Evolutionary conservation across 2,888 invertebrate species (phyloP).

Genomic region (Dorcus hopei): DNA sequence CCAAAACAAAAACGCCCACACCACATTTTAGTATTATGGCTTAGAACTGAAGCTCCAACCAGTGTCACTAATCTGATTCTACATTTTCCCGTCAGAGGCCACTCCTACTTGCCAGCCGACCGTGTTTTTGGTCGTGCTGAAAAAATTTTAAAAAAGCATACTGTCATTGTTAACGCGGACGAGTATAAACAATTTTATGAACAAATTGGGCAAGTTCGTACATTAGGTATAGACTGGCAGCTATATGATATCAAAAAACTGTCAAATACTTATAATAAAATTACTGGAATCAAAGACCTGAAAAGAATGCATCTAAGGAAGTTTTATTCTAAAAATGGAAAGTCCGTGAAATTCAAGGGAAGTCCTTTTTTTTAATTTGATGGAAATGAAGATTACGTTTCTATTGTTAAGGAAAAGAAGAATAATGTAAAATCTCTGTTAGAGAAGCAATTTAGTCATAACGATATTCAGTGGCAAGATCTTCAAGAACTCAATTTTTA

Average conservation of each 20-base stretch:
- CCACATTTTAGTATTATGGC: constrained; percentile 9
- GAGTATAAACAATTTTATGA: constrained; percentile 8
- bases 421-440: constrained; percentile 8
- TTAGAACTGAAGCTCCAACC: constrained; percentile 8
- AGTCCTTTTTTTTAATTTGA: not conserved
- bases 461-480: constrained; percentile 9
- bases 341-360: not conserved
- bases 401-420: constrained; percentile 9
- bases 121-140: constrained; percentile 12
- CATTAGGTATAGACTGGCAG: constrained; percentile 6
- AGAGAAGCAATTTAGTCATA: constrained; percentile 7
- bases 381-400: not conserved
- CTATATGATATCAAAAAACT: constrained; percentile 11
- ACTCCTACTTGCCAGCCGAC: constrained; percentile 12
- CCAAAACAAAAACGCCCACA: constrained; percentile 10
- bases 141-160: constrained; percentile 3
- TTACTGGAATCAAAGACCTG: constrained; percentile 5
- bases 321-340: not conserved
- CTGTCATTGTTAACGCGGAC: constrained; percentile 5
- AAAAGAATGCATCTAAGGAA: constrained; percentile 4
- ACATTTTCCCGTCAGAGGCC: constrained; percentile 14
- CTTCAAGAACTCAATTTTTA: constrained; percentile 10
- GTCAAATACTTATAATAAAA: constrained; percentile 1
- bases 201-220: constrained; percentile 2
- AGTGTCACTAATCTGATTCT: constrained; percentile 4